A percentile compares a stretch with the other conserved stretches of the same genome.
Conservation (phyloP, 2,888 invertebrate genomes). For the Pollenia amentaria region DNA sequence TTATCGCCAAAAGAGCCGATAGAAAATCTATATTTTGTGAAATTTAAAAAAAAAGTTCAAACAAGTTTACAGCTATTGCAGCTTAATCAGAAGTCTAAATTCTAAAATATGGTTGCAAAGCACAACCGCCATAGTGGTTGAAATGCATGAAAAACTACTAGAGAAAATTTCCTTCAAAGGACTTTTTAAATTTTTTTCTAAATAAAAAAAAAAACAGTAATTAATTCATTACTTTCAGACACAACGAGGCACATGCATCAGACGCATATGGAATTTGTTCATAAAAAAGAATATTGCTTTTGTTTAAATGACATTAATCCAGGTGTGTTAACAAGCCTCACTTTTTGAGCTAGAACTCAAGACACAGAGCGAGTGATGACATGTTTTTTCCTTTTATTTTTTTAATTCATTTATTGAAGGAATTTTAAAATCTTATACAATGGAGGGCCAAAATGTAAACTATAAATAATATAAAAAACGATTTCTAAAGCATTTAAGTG, state of each 20-base stretch:
- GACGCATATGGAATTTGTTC: background rate
- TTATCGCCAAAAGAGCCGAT: slow-evolving; percentile 3
- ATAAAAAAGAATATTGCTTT: slow-evolving; percentile 12
- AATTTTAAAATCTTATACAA: slow-evolving; percentile 56
- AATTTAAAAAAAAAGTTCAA: background rate
- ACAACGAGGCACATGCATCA: background rate
- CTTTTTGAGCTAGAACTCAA: slow-evolving; percentile 52
- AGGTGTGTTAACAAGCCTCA: slow-evolving; percentile 74
- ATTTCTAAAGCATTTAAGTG: slow-evolving; percentile 62
- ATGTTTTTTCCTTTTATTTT: slow-evolving; percentile 36
- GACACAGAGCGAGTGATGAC: slow-evolving; percentile 54
- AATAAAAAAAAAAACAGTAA: background rate
- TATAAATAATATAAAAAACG: slow-evolving; percentile 52
- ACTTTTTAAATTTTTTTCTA: background rate
- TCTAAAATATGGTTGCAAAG: slow-evolving; percentile 57
- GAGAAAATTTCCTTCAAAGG: background rate
- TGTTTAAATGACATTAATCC: slow-evolving; percentile 70
- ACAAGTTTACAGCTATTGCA: background rate
- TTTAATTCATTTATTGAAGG: slow-evolving; percentile 33
- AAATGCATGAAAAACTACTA: slow-evolving; percentile 8
- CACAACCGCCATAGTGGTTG: slow-evolving; percentile 61
- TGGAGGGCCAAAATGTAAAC: background rate
- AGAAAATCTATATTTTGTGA: background rate
- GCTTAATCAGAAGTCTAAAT: background rate
- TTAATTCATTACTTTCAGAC: background rate